Evolutionary conservation across 53 echinoderm and acorn worm species (phyloP), one percentile per base, ranked within the genome.

Genomic region (Pentamera pediparva): DNA sequence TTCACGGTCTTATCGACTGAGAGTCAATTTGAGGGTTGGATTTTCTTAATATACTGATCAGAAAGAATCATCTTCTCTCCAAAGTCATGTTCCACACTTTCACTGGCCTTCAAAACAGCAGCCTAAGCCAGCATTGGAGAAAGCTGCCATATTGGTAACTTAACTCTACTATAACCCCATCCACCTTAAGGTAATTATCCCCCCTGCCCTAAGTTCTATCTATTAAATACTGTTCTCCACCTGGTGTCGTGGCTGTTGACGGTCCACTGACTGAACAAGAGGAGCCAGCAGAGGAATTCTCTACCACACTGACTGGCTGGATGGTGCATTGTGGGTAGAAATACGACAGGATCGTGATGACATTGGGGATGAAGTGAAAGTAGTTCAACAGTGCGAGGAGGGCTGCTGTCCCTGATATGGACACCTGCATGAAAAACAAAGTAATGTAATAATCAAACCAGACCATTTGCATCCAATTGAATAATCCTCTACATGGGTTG

Each of bases 171-270:
- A n/a, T n/a, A n/a, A n/a, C n/a, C n/a, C n/a, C n/a, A n/a, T n/a
- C n/a, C n/a, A 45, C 47, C 13, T n/a, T 45, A n/a, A 13, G 13
- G 47, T 3, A 0, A 17, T 13, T 17, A 45, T 45, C 4, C 47
- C n/a, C 2, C n/a, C 47, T 45, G 13, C 47, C 0, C 13, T 13
- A 45, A 45, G 4, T 45, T 52, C 0, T 5, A 5, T 52, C 4
- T 6, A 52, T 5, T 0, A 52, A 20, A 4, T 62, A 54, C 28
- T 13, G 43, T 37, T 7, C 37, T 48, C 27, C 81, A 92, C 96
- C 96, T 83, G 91, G 85, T 59, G 98, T 91, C 26, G 91, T 91
- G 32, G 86, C 78, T 40, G 91, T 98, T 37, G 98, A 89, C 52
- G 88, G 98, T 35, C 86, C 86, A 47, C 86, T 78, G 31, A 78